These are phyloP conservation scores for Agonum fuliginosum DNA, from an alignment of 2,888 invertebrate species.

Conservation along the genomic window DNA sequence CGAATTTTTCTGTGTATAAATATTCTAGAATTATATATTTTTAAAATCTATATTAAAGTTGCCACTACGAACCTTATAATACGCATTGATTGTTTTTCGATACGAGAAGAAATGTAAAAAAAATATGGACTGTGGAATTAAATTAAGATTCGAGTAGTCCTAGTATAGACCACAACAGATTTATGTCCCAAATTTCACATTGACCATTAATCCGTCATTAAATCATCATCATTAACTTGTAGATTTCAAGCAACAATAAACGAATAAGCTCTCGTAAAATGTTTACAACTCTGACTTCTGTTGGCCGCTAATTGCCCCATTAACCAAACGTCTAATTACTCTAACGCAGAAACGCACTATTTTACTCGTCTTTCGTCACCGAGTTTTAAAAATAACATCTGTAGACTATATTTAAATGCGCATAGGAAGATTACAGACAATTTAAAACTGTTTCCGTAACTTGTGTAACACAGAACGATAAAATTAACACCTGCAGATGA, in stretches of 20 bases:
- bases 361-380: constrained; percentile 1
- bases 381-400: constrained; percentile 4
- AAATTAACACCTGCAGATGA: not conserved
- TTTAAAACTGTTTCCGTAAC: not conserved
- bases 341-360: not conserved
- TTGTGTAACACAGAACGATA: not conserved
- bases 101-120: too few species aligned
- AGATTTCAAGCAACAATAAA: constrained; percentile 15
- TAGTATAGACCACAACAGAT: too few species aligned
- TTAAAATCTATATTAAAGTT: too few species aligned
- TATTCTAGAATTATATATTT: too few species aligned
- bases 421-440: not conserved
- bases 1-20: too few species aligned
- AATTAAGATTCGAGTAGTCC: too few species aligned
- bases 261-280: too few species aligned
- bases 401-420: constrained; percentile 1
- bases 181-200: too few species aligned
- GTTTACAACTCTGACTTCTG: not conserved
- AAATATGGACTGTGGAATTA: too few species aligned
- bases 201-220: not conserved
- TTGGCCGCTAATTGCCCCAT: not conserved
- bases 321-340: constrained; percentile 8
- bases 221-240: not conserved
- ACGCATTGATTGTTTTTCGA: too few species aligned
- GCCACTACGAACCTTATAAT: too few species aligned